Evolutionary conservation across 2,797 vertebrate genomes (phyloP).

Genomic region (Threskiornis aethiopicus): DNA sequence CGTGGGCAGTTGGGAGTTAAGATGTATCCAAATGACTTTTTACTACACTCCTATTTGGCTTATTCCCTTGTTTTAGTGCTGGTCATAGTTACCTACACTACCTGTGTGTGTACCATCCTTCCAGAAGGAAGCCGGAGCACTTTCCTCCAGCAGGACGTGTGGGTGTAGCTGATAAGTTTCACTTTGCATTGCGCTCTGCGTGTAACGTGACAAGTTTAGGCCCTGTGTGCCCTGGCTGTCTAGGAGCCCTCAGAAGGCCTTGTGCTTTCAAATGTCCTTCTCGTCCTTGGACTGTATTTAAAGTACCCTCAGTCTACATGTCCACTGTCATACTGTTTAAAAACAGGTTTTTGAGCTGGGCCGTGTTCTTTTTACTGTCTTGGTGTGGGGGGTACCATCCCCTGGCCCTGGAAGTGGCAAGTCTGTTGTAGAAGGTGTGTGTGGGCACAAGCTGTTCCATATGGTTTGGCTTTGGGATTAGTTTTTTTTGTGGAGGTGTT

Average conservation of each 20-base stretch:
- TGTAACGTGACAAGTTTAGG: neutral
- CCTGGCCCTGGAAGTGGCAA: neutral
- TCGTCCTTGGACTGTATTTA: neutral
- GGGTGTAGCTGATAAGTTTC: neutral
- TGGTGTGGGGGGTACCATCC: neutral
- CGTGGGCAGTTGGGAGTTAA: neutral
- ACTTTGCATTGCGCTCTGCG: neutral
- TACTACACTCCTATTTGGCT: neutral
- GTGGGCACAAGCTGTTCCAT: neutral
- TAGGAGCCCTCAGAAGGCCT: neutral
- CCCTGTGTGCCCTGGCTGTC: neutral
- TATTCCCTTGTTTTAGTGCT: neutral
- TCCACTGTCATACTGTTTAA: neutral
- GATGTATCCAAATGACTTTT: neutral
- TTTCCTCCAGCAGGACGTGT: neutral
- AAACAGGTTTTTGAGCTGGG: neutral
- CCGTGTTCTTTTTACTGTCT: neutral
- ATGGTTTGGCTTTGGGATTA: neutral
- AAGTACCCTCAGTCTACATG: neutral
- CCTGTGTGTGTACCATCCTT: neutral
- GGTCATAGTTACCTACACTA: rapidly evolving
- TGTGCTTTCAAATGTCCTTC: neutral
- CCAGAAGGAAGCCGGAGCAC: neutral
- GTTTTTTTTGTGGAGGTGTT: neutral
- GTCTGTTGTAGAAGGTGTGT: neutral